Percentiles rank a stretch among this genome's conserved stretches.
Evolutionary conservation across 1,140 invertebrate species (phyloP).

Genomic region (Pissodes strobi): DNA sequence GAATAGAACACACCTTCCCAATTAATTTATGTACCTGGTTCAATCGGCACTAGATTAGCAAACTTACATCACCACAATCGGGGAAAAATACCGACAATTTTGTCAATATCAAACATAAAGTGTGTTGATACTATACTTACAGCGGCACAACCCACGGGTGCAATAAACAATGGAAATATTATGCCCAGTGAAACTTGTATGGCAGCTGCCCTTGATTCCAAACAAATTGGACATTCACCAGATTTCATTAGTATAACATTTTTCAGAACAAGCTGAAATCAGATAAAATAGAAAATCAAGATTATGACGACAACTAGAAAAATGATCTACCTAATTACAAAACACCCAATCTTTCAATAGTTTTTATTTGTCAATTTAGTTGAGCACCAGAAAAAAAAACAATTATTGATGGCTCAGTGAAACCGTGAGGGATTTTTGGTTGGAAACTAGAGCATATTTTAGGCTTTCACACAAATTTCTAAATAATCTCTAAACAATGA

Average conservation of each 20-base stretch:
- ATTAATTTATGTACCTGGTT: too few species aligned
- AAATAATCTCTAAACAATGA: too few species aligned
- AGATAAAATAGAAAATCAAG: conserved; percentile 15
- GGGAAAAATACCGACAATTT: background rate
- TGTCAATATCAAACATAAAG: background rate
- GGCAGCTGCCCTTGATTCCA: conserved; percentile 54
- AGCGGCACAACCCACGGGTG: conserved; percentile 55
- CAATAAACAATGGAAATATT: conserved; percentile 56
- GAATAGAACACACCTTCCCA: too few species aligned
- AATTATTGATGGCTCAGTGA: too few species aligned
- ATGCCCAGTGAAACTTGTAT: conserved; percentile 53
- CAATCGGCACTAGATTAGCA: background rate
- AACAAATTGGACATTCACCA: conserved; percentile 54
- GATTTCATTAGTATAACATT: conserved; percentile 50
- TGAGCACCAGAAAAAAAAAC: too few species aligned
- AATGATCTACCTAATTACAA: too few species aligned
- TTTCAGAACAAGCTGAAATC: conserved; percentile 52
- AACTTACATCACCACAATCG: background rate
- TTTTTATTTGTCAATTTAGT: too few species aligned
- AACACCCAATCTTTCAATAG: too few species aligned
- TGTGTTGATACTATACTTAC: conserved; percentile 35
- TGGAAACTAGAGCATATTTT: too few species aligned
- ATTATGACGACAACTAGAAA: conserved; percentile 2
- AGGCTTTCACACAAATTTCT: too few species aligned
- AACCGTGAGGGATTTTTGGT: too few species aligned